Percentiles rank a stretch among this genome's conserved stretches.
Evolutionary conservation across 2,113 vertebrate genomes (phyloP).

Genomic region (Epinephelus lanceolatus): DNA sequence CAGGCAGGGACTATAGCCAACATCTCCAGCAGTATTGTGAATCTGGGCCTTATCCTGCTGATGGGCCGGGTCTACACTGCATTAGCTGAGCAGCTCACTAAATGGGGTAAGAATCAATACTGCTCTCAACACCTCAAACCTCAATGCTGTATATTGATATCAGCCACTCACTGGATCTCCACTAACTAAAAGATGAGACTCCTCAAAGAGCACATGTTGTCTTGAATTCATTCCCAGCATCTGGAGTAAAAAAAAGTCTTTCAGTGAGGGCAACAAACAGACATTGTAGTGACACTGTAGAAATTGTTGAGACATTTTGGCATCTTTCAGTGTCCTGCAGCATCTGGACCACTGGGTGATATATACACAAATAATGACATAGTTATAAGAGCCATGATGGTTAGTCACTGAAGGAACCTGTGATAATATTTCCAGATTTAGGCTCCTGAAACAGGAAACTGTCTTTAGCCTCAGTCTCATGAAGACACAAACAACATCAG

Average conservation of each 20-base stretch:
- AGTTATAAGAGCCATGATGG: not conserved
- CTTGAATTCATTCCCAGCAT: constrained; percentile 18
- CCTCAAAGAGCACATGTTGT: constrained; percentile 1
- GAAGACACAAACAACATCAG: not conserved
- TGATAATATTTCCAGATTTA: not conserved
- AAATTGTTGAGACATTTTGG: too few species aligned
- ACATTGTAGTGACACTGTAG: too few species aligned
- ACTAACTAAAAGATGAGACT: constrained; percentile 38
- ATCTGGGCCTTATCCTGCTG: constrained; percentile 85
- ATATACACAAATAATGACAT: not conserved
- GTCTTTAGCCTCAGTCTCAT: not conserved
- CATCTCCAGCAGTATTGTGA: constrained; percentile 86
- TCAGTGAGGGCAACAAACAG: not conserved
- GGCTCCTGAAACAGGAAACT: not conserved
- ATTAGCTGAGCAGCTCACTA: constrained; percentile 87
- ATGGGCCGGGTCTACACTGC: constrained; percentile 87
- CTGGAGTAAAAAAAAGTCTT: not conserved
- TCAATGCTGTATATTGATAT: constrained; percentile 5
- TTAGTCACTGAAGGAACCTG: not conserved
- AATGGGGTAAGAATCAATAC: constrained; percentile 82
- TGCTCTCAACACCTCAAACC: constrained; percentile 38
- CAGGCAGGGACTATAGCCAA: constrained; percentile 87
- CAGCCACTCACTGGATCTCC: constrained; percentile 14
- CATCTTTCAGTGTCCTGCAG: not conserved
- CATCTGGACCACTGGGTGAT: not conserved